phyloP scores from a whole-genome alignment of 2,888 invertebrate genomes.

The Onchidella celtica region DNA sequence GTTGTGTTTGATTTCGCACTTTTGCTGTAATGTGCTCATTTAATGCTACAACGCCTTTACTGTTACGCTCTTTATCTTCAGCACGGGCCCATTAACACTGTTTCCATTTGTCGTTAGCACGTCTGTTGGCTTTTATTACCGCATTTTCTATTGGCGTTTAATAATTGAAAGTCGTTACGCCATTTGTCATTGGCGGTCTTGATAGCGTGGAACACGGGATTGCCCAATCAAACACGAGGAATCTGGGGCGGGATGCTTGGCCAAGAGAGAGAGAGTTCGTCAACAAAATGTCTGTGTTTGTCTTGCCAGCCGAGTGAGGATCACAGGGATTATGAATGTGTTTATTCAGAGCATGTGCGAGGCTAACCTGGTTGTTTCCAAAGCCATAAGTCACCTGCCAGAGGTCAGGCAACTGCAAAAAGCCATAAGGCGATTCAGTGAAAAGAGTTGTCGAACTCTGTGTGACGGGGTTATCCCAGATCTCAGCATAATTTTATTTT shows the following conservation, averaged over 20 bases:
- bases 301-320: background rate
- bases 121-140: background rate
- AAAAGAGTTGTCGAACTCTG: background rate
- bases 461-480: background rate
- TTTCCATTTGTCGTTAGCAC: background rate
- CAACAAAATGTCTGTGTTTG: constrained; percentile 18
- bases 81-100: background rate
- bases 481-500: too few species aligned
- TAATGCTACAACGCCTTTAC: background rate
- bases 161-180: background rate
- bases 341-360: background rate
- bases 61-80: background rate
- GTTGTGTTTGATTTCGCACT: background rate
- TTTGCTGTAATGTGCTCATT: background rate
- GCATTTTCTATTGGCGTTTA: background rate
- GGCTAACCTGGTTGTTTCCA: background rate
- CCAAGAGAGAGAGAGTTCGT: background rate
- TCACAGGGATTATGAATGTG: constrained; percentile 4
- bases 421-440: background rate
- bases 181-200: background rate
- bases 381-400: background rate
- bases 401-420: background rate
- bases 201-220: background rate
- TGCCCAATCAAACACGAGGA: background rate
- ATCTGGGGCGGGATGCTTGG: background rate